Conservation (phyloP, 2,888 invertebrate species). For the Drosophila cracens region DNA sequence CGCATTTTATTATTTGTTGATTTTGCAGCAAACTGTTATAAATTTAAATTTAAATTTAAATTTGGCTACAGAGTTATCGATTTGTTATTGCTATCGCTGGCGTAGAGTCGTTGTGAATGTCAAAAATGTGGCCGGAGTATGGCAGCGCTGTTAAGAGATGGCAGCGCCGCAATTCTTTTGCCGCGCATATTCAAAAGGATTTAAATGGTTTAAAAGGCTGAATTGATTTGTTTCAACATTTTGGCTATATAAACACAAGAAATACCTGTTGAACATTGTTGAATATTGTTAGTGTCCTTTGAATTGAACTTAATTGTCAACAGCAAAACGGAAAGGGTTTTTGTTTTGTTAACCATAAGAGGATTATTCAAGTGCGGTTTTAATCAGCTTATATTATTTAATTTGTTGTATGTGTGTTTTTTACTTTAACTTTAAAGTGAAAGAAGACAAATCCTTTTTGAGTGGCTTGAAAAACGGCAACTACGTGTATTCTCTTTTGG, state of each 20-base stretch:
- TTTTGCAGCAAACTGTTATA: not conserved
- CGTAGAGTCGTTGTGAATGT: not conserved
- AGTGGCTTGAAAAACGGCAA: constrained; percentile 2
- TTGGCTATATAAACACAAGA: not conserved
- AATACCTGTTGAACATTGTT: not conserved
- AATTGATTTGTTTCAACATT: not conserved
- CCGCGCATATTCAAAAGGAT: constrained; percentile 9
- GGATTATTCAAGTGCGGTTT: not conserved
- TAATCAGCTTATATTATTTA: not conserved
- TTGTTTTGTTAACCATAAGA: not conserved
- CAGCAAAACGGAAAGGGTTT: not conserved
- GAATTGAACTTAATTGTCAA: not conserved
- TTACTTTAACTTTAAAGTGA: constrained; percentile 19
- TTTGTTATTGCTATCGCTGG: constrained; percentile 3
- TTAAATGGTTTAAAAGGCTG: not conserved
- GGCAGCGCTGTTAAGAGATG: constrained; percentile 1
- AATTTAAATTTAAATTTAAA: constrained; percentile 12
- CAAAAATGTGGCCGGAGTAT: not conserved
- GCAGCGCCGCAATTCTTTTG: not conserved
- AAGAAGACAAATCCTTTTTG: constrained; percentile 34
- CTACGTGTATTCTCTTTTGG: not conserved
- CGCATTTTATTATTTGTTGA: not conserved
- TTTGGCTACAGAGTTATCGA: not conserved
- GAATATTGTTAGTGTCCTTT: not conserved
- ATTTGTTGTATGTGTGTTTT: not conserved